Percentiles rank a stretch among this genome's conserved stretches.
Evolutionary conservation across 2,888 invertebrate species (phyloP).

Genomic region (Sarcophaga subvicina): DNA sequence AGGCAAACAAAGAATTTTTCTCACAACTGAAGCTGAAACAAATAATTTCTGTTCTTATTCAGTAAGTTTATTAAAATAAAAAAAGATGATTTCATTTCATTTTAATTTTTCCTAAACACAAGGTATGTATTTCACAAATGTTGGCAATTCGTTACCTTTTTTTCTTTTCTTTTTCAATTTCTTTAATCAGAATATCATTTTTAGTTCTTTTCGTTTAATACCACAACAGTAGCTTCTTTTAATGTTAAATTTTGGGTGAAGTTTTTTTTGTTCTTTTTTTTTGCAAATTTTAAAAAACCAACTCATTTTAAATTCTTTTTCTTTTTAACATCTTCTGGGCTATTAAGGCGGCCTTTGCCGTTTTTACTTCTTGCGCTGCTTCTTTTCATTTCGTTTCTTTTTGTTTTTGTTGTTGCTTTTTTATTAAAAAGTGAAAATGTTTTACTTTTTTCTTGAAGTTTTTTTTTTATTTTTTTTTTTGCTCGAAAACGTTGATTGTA

Average conservation of each 20-base stretch:
- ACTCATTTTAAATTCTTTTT: conserved; percentile 5
- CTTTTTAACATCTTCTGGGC: neutral
- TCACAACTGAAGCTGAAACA: neutral
- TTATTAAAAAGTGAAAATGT: conserved; percentile 69
- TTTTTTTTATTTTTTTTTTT: conserved; percentile 9
- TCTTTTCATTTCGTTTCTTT: neutral
- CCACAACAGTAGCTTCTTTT: neutral
- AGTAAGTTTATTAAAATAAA: neutral
- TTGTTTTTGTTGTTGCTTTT: neutral
- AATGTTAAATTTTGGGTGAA: too few species aligned
- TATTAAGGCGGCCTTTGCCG: neutral
- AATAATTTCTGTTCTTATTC: neutral
- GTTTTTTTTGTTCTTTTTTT: conserved; percentile 12
- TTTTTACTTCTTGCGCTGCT: conserved; percentile 10
- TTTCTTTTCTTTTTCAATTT: conserved; percentile 27
- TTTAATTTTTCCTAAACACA: neutral
- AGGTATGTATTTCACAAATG: conserved; percentile 40
- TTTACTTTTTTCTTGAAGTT: conserved; percentile 54
- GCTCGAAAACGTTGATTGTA: conserved; percentile 30
- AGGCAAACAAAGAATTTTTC: neutral
- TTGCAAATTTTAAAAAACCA: neutral
- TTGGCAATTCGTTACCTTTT: conserved; percentile 20
- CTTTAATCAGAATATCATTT: conserved; percentile 27
- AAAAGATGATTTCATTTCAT: conserved; percentile 32
- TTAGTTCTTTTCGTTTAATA: neutral